phyloP scores from a whole-genome alignment of 2,113 vertebrate genomes.

The Coryphaenoides rupestris region DNA sequence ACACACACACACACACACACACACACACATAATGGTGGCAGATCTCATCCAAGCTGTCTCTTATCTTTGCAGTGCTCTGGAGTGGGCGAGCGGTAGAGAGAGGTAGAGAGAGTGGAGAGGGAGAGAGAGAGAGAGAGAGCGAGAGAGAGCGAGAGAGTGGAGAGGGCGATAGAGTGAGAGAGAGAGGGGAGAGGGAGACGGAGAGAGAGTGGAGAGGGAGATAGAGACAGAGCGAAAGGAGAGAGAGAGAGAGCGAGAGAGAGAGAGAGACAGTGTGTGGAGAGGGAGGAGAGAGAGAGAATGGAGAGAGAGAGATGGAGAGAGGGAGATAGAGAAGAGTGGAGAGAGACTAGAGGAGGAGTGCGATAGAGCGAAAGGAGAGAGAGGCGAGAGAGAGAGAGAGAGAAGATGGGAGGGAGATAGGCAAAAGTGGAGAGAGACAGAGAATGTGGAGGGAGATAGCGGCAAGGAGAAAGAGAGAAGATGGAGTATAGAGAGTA shows the following conservation, averaged over 20 bases:
- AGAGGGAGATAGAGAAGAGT: not conserved
- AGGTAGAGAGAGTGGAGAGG: too few relatives aligned
- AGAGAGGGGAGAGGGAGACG: constrained; percentile 23
- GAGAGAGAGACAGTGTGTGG: constrained; percentile 14
- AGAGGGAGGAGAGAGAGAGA: not conserved
- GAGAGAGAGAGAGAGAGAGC: not conserved
- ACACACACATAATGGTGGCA: too few relatives aligned
- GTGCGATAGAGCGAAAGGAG: too few relatives aligned
- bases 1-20: not conserved
- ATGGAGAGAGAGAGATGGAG: constrained; percentile 20
- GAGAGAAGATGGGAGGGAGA: constrained; percentile 5
- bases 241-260: not conserved
- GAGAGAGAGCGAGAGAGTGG: constrained; percentile 11
- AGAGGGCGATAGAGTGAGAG: too few relatives aligned
- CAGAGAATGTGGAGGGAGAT: not conserved
- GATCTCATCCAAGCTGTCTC: too few relatives aligned
- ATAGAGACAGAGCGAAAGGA: too few relatives aligned
- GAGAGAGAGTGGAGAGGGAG: too few relatives aligned
- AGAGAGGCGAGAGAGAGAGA: too few relatives aligned
- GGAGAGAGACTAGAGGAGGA: too few relatives aligned
- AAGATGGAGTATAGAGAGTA: too few relatives aligned
- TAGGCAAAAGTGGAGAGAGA: constrained; percentile 22
- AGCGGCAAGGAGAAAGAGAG: constrained; percentile 11
- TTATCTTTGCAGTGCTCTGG: too few relatives aligned
- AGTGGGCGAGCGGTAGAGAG: too few relatives aligned